Percentiles rank a stretch among this genome's conserved stretches.
These are phyloP conservation scores for Drosophila carrolli DNA, from an alignment of 1,140 invertebrate genomes.

Conservation along the genomic window DNA sequence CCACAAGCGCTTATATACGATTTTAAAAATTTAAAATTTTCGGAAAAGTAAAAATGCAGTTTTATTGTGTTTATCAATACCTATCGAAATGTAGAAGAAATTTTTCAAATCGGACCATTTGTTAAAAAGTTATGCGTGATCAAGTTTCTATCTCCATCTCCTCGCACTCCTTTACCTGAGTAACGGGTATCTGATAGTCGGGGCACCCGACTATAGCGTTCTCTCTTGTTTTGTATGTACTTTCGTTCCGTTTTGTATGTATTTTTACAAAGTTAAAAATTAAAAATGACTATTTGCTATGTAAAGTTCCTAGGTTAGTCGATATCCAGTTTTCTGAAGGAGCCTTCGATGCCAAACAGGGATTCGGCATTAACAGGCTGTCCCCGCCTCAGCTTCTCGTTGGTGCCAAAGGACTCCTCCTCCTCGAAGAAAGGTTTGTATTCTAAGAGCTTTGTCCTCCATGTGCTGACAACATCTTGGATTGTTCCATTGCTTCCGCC, in stretches of 20 bases:
- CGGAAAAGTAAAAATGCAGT: too few species aligned
- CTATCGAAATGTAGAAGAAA: too few species aligned
- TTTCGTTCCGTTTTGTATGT: slow-evolving; percentile 43
- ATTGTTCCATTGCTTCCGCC: slow-evolving; percentile 86
- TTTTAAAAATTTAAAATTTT: too few species aligned
- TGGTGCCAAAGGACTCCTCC: slow-evolving; percentile 86
- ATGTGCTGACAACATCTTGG: slow-evolving; percentile 85
- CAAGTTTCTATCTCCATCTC: too few species aligned
- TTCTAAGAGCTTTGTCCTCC: slow-evolving; percentile 86
- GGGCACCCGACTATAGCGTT: too few species aligned
- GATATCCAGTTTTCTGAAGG: slow-evolving; percentile 87
- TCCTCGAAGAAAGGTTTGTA: slow-evolving; percentile 86
- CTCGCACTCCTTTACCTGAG: too few species aligned
- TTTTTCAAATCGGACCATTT: too few species aligned
- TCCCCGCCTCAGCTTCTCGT: slow-evolving; percentile 87
- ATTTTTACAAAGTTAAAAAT: slow-evolving; percentile 40
- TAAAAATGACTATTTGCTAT: slow-evolving; percentile 36
- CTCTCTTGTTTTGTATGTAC: too few species aligned
- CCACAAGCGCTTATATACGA: too few species aligned
- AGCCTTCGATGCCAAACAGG: slow-evolving; percentile 88
- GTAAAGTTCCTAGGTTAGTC: slow-evolving; percentile 54
- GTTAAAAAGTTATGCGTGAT: too few species aligned
- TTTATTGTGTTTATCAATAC: too few species aligned
- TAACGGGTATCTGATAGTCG: too few species aligned
- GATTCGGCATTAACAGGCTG: slow-evolving; percentile 86